Conservation (phyloP, 2,797 vertebrate species). For the Parauchenoglanis ngamensis region DNA sequence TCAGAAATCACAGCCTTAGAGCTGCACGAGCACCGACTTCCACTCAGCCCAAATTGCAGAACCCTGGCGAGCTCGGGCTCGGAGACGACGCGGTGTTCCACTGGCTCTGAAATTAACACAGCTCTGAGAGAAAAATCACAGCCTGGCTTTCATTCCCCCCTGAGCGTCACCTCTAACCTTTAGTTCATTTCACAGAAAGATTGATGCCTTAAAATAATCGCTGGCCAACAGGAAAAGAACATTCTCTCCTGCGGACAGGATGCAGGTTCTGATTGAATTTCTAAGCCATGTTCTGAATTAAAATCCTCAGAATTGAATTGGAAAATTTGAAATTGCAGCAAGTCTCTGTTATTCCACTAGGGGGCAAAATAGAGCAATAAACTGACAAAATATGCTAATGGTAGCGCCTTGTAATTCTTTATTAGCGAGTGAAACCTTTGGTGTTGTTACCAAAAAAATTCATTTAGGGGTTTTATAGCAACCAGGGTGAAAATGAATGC, state of each 20-base stretch:
- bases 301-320: background rate
- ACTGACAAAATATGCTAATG: background rate
- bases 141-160: background rate
- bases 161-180: background rate
- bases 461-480: background rate
- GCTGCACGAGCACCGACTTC: background rate
- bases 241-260: too few species aligned
- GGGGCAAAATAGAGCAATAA: background rate
- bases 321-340: background rate
- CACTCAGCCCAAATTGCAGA: slow-evolving; percentile 20
- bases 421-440: background rate
- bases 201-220: background rate
- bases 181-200: background rate
- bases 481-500: background rate
- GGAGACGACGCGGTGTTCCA: background rate
- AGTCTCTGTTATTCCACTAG: background rate
- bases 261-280: background rate
- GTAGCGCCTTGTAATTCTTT: background rate
- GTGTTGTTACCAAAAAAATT: background rate
- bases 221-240: background rate
- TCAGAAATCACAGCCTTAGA: slow-evolving; percentile 28
- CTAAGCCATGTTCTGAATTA: background rate
- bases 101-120: background rate
- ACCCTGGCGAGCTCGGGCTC: background rate
- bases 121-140: background rate